Evolutionary conservation across 2,888 invertebrate genomes (phyloP).

Genomic region (Camponotus fellah): DNA sequence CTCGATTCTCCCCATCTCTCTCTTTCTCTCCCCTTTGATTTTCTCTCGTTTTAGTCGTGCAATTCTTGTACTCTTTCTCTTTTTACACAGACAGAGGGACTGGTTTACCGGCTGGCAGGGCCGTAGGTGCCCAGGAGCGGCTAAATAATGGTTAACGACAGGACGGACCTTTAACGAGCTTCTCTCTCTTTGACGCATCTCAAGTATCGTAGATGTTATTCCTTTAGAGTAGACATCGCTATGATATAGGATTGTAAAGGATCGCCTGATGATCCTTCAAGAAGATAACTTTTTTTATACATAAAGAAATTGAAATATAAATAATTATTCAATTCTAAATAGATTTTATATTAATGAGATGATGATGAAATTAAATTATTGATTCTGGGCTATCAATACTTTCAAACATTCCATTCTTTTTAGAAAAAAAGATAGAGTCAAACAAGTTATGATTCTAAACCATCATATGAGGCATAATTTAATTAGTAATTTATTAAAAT

Average conservation of each 20-base stretch:
- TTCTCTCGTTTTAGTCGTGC: slow-evolving; percentile 34
- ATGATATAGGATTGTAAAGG: background rate
- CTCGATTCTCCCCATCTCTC: slow-evolving; percentile 63
- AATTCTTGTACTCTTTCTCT: slow-evolving; percentile 36
- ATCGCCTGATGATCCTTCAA: background rate
- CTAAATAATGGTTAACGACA: slow-evolving; percentile 74
- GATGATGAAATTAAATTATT: background rate
- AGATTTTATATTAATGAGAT: background rate
- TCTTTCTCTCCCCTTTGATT: slow-evolving; percentile 43
- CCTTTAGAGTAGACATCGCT: slow-evolving; percentile 9
- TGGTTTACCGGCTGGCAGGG: slow-evolving; percentile 78
- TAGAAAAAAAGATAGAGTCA: background rate
- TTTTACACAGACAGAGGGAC: slow-evolving; percentile 70
- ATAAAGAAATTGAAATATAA: too few relatives aligned
- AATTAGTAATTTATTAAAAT: background rate
- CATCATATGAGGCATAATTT: background rate
- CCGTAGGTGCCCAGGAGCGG: slow-evolving; percentile 71
- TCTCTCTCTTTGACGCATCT: slow-evolving; percentile 64
- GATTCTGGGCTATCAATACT: background rate
- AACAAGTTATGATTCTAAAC: background rate
- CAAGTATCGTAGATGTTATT: slow-evolving; percentile 61
- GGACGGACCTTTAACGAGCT: slow-evolving; percentile 71
- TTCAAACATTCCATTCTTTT: background rate
- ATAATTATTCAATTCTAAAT: background rate
- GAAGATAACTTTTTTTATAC: background rate